Evolutionary conservation across 2,888 invertebrate species (phyloP), one percentile per base, ranked within the genome.

Genomic region (Melitaea athalia): DNA sequence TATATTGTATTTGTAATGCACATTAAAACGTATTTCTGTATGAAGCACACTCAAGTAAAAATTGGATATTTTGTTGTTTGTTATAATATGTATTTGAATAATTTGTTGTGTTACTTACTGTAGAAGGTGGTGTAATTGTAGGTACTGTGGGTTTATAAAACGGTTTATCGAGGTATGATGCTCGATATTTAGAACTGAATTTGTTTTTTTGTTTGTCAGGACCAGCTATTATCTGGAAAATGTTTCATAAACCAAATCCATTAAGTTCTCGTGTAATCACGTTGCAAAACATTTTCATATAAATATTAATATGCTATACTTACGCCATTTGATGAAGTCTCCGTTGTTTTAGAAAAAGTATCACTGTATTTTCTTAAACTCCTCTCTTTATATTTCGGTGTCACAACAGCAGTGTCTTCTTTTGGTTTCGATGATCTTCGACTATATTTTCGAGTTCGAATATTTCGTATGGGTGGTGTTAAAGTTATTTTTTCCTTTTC

Each of bases 111-210:
- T 81, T 87, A 89, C 93, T 92, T 88, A 93, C 92, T 85, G 90
- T 92, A 80, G 93, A 88, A 38, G 38, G 38, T 77, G 93, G 85
- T 78, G 94, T 94, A 68, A 94, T 87, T 70, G 93, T 89, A 60
- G 95, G 95, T 77, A 95, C 94, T 70, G 95, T 95, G 70, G 95
- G 94, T 83, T 94, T 92, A 85, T 95, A 95, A 80, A 92, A 92
- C 62, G 95, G 94, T 78, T 93, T 92, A 65, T 94, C 93, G 65
- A 92, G 82, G 80, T 85, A 85, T 70, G 91, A 89, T 66, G 89
- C 89, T 79, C 94, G 90, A 82, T 94, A 95, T 82, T 94, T 93
- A 71, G 94, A 93, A 85, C 94, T 94, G 85, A 93, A 95, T 78
- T 94, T 88, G 81, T 89, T 89, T 79, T 90, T 88, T 76, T 88